phyloP scores from a whole-genome alignment of 1,140 invertebrate species.

The Portunus trituberculatus region DNA sequence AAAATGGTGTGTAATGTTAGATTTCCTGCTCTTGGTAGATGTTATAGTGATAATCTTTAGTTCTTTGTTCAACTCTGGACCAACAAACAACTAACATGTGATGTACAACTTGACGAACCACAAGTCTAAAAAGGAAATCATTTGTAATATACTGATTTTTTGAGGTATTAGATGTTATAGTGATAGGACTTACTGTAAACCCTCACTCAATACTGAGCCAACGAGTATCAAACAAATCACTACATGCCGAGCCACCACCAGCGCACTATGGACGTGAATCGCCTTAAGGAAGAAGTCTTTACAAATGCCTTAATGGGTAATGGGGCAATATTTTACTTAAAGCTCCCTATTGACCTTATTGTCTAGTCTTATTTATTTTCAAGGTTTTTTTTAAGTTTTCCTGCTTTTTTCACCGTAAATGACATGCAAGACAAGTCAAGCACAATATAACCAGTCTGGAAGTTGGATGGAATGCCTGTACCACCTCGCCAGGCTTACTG shows the following conservation, averaged over 20 bases:
- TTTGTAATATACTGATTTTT: no score
- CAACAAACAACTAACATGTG: no score
- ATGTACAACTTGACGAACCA: no score
- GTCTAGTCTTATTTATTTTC: conserved; percentile 21
- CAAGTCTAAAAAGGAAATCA: no score
- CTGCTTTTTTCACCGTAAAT: neutral
- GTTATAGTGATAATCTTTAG: no score
- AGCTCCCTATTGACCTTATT: conserved; percentile 21
- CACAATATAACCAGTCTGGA: neutral
- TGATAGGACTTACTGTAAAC: no score
- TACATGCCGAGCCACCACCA: neutral
- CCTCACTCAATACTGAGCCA: neutral
- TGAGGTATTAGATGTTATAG: no score
- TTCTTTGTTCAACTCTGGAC: no score
- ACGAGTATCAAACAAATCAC: neutral
- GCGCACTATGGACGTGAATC: neutral
- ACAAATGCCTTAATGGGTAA: neutral
- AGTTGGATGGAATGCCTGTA: neutral
- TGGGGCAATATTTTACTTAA: conserved; percentile 23
- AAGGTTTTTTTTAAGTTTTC: neutral
- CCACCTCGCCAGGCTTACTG: no score
- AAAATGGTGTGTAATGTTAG: no score
- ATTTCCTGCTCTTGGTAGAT: no score
- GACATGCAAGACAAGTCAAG: neutral
- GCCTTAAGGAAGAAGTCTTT: conserved; percentile 2